These are phyloP conservation scores for Pygoscelis antarcticus DNA, from an alignment of 2,113 vertebrate species.

Conservation along the genomic window DNA sequence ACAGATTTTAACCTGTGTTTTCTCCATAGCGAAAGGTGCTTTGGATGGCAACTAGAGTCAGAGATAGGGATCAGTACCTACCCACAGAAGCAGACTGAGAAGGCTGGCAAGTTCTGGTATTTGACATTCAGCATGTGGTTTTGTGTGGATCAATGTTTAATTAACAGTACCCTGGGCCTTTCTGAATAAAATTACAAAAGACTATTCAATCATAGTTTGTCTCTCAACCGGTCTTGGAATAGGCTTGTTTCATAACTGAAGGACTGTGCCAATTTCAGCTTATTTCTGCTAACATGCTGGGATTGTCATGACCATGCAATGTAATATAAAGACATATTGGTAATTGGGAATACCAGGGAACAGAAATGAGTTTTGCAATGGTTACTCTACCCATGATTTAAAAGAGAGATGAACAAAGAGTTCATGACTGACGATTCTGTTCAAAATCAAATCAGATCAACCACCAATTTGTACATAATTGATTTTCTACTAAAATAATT, in stretches of 20 bases:
- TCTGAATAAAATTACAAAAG: slow-evolving; percentile 1
- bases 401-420: slow-evolving; percentile 49
- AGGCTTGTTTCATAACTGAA: slow-evolving; percentile 15
- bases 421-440: slow-evolving; percentile 43
- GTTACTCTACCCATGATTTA: slow-evolving; percentile 29
- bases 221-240: neutral
- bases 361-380: slow-evolving; percentile 17
- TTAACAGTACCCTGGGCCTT: neutral
- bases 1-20: neutral
- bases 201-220: neutral
- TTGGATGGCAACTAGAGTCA: neutral
- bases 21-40: neutral
- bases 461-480: slow-evolving; percentile 23
- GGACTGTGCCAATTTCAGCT: neutral
- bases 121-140: neutral
- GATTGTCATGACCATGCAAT: slow-evolving; percentile 25
- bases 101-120: neutral
- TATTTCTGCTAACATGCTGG: neutral
- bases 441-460: slow-evolving; percentile 58
- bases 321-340: slow-evolving; percentile 37
- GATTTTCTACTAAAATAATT: slow-evolving; percentile 54
- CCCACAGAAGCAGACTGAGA: neutral
- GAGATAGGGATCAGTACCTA: neutral
- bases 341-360: neutral
- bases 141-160: neutral